Percentiles rank a stretch among this genome's conserved stretches.
These are phyloP conservation scores for Choreutis nemorana DNA, from an alignment of 2,888 invertebrate genomes.

Conservation along the genomic window DNA sequence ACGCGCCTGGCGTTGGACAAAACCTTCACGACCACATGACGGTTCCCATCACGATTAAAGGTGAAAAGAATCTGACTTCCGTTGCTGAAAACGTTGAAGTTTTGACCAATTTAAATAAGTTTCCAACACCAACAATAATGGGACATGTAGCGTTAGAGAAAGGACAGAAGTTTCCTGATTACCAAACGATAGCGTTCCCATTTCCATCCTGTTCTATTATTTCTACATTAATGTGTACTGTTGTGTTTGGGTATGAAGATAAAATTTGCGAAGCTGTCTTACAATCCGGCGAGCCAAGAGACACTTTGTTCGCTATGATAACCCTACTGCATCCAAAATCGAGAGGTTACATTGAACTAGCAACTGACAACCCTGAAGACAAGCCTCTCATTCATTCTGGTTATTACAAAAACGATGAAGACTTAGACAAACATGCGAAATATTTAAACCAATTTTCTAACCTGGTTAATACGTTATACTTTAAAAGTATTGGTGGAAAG, in stretches of 20 bases:
- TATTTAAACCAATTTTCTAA: conserved; percentile 16
- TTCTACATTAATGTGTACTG: conserved; percentile 18
- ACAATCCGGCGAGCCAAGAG: conserved; percentile 13
- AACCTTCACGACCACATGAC: conserved; percentile 33
- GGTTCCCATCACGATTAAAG: conserved; percentile 20
- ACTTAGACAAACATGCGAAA: conserved; percentile 18
- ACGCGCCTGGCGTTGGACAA: conserved; percentile 28
- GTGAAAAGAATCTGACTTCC: conserved; percentile 12
- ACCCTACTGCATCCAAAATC: conserved; percentile 28
- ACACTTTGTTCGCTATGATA: conserved; percentile 16
- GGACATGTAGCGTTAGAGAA: conserved; percentile 27
- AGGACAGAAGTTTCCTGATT: conserved; percentile 28
- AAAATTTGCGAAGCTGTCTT: conserved; percentile 18
- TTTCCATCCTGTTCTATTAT: conserved; percentile 17
- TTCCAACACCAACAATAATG: conserved; percentile 22
- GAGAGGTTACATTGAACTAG: conserved; percentile 24
- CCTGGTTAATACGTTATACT: conserved; percentile 17
- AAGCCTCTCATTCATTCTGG: conserved; percentile 6
- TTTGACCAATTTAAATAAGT: conserved; percentile 18
- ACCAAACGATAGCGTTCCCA: conserved; percentile 22
- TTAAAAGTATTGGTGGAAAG: conserved; percentile 14
- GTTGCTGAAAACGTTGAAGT: conserved; percentile 17
- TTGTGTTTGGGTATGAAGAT: conserved; percentile 20
- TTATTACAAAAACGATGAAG: conserved; percentile 7
- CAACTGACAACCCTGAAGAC: conserved; percentile 22